A percentile compares a stretch with the other conserved stretches of the same genome.
Conservation (phyloP, 1,140 invertebrate genomes). For the Teleopsis dalmanni region DNA sequence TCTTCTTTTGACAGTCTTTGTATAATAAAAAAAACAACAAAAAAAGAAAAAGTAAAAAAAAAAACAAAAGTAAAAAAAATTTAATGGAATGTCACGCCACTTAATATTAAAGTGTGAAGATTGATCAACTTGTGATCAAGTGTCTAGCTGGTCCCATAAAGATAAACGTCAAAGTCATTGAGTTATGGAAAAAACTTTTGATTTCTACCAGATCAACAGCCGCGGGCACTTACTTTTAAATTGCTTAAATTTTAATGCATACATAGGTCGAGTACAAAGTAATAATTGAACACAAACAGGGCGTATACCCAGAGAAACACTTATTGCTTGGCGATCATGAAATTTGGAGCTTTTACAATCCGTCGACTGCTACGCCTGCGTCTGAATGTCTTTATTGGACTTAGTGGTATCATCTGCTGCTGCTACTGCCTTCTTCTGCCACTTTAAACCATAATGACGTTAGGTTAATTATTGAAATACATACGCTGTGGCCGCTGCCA, state of each 20-base stretch:
- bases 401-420: too few relatives aligned
- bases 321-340: conserved; percentile 36
- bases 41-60: not conserved
- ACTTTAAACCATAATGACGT: too few relatives aligned
- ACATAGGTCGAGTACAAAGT: not conserved
- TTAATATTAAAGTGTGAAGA: conserved; percentile 17
- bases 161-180: conserved; percentile 11
- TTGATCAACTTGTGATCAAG: conserved; percentile 11
- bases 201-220: conserved; percentile 44
- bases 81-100: conserved; percentile 14
- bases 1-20: conserved; percentile 5
- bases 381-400: too few relatives aligned
- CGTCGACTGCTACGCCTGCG: not conserved
- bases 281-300: conserved; percentile 23
- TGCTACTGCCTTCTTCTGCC: too few relatives aligned
- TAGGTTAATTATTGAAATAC: too few relatives aligned
- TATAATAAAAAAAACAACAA: not conserved
- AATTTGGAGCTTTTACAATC: conserved; percentile 18
- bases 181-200: conserved; percentile 31
- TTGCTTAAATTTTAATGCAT: not conserved
- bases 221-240: conserved; percentile 16
- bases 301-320: conserved; percentile 41
- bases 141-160: not conserved
- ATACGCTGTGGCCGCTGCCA: too few relatives aligned
- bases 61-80: conserved; percentile 9